A percentile compares a stretch with the other conserved stretches of the same genome.
Evolutionary conservation across 2,888 invertebrate species (phyloP).

Genomic region (Volucella inflata): DNA sequence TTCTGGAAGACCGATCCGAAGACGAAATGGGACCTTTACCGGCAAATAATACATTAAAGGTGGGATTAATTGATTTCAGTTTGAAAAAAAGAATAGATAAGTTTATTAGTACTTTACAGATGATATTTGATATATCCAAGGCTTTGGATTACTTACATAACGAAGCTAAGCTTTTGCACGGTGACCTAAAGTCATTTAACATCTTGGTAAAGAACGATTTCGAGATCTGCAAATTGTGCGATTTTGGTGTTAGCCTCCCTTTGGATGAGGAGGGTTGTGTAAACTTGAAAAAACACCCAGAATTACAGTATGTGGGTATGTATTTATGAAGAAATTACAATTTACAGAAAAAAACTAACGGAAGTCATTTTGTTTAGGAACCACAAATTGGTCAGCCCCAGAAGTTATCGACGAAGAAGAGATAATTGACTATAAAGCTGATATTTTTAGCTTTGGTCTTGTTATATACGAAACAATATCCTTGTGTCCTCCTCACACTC

Average conservation of each 20-base stretch:
- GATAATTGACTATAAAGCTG: conserved; percentile 88
- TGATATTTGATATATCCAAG: conserved; percentile 87
- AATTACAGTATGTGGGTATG: conserved; percentile 86
- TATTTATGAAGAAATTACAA: not conserved
- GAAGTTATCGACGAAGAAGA: conserved; percentile 88
- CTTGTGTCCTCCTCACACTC: conserved; percentile 87
- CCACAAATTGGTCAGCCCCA: conserved; percentile 91
- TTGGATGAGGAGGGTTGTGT: conserved; percentile 87
- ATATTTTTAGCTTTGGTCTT: conserved; percentile 92
- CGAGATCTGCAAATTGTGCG: conserved; percentile 90
- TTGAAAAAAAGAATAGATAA: not conserved
- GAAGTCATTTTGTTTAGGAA: conserved; percentile 85
- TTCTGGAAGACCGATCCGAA: conserved; percentile 88
- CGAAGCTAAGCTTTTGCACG: conserved; percentile 89
- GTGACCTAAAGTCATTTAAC: conserved; percentile 93
- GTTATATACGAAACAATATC: conserved; percentile 93
- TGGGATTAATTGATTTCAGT: conserved; percentile 70
- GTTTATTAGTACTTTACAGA: conserved; percentile 81
- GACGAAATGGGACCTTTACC: conserved; percentile 86
- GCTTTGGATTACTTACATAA: conserved; percentile 92
- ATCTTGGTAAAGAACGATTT: conserved; percentile 91
- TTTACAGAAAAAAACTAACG: not conserved
- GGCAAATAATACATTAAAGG: conserved; percentile 87
- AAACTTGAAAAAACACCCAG: conserved; percentile 85
- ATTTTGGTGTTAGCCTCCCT: conserved; percentile 92